Evolutionary conservation across 2,113 vertebrate species (phyloP), one percentile per base, ranked within the genome.

Genomic region (Isichthys henryi): DNA sequence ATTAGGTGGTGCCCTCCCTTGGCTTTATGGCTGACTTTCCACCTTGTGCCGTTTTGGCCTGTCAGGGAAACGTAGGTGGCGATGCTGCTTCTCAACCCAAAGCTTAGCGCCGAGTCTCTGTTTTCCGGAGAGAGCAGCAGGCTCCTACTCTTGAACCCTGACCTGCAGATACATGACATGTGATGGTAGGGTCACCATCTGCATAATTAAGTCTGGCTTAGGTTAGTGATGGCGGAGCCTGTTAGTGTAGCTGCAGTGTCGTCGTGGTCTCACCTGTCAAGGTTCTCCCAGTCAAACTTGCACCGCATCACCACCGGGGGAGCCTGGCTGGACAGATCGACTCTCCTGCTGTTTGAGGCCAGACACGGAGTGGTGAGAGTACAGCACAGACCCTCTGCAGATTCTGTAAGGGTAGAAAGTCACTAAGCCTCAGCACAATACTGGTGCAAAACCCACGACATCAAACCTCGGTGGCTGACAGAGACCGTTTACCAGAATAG

Each of bases 331-430:
- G 0, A 91, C 3, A 46, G 1, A 0, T 1, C 91, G 90, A 86
- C 48, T 80, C 87, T 90, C 10, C 91, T 91, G 0, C 89, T 92
- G 82, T 90, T 95, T 90, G 96, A 94, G 1, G 93, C 93, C 46
- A 97, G 95, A 89, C 97, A 97, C 23, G 97, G 97, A 0, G 95
- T 96, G 88, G 96, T 96, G 3, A 97, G 96, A 88, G 96, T 92
- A 62, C 97, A 97, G 92, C 97, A 97, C 62, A 97, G 94, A 3
- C 97, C 97, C 1, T 97, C 97, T 0, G 96, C 95, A 89, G 95
- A 93, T 89, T 97, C 97, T 97, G 92, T 50, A 43, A 80, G 74
- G 31, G 91, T 5, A 0, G 62, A 52, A 53, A 86, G 53, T 43
- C 19, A 66, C 10, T 13, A 7, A 19, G 17, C 74, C 74, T 19